Evolutionary conservation across 2,888 invertebrate genomes (phyloP), one percentile per base, ranked within the genome.

Genomic region (Drosophila subquinaria): DNA sequence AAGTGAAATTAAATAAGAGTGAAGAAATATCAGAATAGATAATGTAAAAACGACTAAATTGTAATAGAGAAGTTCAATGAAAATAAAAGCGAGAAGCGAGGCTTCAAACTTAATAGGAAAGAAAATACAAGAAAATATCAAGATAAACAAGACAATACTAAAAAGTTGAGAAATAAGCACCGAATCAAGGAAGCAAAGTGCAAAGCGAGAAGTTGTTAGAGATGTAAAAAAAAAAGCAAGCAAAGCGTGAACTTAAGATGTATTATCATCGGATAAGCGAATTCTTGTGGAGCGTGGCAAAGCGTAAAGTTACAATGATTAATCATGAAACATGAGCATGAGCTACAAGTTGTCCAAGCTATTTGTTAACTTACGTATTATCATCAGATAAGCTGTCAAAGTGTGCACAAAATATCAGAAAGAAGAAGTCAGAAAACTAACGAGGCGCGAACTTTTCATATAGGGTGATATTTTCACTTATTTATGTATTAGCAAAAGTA

Each of bases 251-350:
- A 50, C 17, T 20, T 50, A 15, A 30, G 47, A 35, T 15, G 30
- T 35, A 50, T 51, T 36, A 36, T 20, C 20, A 51, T 35, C 51
- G 17, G 35, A 51, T 51, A 51, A 51, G 13, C 13, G 20, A 51
- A 35, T 35, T 35, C 3, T 33, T 13, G 4, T 30, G 4, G 15
- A 45, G 13, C 47, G 9, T 47, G n/a, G 9, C 9, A 40, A 40
- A 40, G 38, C 13, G 27, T 20, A 35, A 38, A 38, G 38, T 50
- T 35, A 35, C 38, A 38, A 38, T 35, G 50, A 20, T 51, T 51
- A 35, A 51, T 35, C 20, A 20, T 13, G 35, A 17, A 35, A 20
- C 33, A 35, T 35, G 35, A 33, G 50, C 50, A 17, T 10, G 17
- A 43, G 43, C 20, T 36, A 51, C 51, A 51, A 51, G 36, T 51